Percentiles rank a stretch among this genome's conserved stretches.
Conservation (phyloP, 2,888 invertebrate genomes). For the Chalcosyrphus nemorum region DNA sequence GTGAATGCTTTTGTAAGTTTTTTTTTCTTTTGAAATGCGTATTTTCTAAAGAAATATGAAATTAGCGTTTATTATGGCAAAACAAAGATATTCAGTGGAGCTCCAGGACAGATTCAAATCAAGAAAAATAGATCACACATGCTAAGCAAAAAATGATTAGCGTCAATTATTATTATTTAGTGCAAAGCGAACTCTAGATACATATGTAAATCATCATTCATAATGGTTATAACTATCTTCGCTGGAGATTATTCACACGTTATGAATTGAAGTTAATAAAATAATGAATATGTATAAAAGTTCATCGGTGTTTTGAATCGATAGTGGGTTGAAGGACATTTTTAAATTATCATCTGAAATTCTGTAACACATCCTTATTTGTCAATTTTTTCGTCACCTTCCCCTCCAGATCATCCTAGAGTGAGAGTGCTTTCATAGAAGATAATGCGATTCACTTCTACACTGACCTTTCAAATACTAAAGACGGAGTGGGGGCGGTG, state of each 20-base stretch:
- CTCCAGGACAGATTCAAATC: not conserved
- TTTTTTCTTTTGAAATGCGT: not conserved
- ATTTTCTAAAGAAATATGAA: not conserved
- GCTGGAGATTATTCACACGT: not conserved
- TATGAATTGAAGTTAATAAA: not conserved
- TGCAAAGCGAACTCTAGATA: no score
- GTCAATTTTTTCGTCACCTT: no score
- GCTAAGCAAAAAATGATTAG: not conserved
- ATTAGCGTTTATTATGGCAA: not conserved
- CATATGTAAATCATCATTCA: not conserved
- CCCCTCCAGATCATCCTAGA: no score
- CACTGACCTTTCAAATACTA: no score
- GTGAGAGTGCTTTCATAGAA: no score
- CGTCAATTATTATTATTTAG: not conserved
- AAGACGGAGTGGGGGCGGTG: no score
- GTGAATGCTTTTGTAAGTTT: not conserved
- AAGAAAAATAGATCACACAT: not conserved
- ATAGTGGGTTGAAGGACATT: no score
- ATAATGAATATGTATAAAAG: no score
- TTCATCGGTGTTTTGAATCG: no score
- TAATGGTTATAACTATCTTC: not conserved
- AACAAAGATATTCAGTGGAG: not conserved
- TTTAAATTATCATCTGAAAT: no score
- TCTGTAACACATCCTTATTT: no score
- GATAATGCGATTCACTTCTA: no score